These are phyloP conservation scores for Chaenodraco wilsoni DNA, from an alignment of 2,797 vertebrate genomes.

Conservation along the genomic window DNA sequence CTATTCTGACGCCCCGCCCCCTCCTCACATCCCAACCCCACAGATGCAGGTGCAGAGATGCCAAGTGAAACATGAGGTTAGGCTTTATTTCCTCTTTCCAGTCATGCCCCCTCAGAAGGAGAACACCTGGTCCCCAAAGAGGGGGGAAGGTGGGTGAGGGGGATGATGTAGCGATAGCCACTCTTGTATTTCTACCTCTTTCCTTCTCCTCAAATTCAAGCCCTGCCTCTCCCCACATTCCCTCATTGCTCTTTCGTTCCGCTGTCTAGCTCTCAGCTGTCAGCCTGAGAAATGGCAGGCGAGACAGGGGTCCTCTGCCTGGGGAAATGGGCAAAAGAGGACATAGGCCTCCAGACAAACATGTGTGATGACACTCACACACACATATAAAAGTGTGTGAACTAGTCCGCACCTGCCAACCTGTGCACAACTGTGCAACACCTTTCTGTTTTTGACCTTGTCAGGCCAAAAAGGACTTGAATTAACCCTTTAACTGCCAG, in stretches of 20 bases:
- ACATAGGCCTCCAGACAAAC: slow-evolving; percentile 58
- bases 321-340: slow-evolving; percentile 69
- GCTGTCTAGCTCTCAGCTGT: slow-evolving; percentile 77
- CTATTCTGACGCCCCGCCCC: slow-evolving; percentile 64
- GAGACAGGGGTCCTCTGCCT: slow-evolving; percentile 75
- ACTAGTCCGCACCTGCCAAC: slow-evolving; percentile 48
- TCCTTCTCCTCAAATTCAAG: slow-evolving; percentile 43
- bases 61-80: slow-evolving; percentile 72
- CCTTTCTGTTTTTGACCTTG: slow-evolving; percentile 29
- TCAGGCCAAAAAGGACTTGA: neutral
- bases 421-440: slow-evolving; percentile 35
- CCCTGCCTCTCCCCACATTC: neutral
- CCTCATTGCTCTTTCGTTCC: slow-evolving; percentile 50
- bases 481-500: neutral
- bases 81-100: slow-evolving; percentile 37
- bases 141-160: slow-evolving; percentile 9
- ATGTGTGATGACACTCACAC: slow-evolving; percentile 24
- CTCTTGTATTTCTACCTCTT: slow-evolving; percentile 45
- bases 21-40: slow-evolving; percentile 48
- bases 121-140: slow-evolving; percentile 75
- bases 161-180: slow-evolving; percentile 40
- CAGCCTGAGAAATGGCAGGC: slow-evolving; percentile 79
- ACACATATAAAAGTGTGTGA: slow-evolving; percentile 20
- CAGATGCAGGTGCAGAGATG: slow-evolving; percentile 75
- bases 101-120: slow-evolving; percentile 62